A percentile compares a stretch with the other conserved stretches of the same genome.
Conservation (phyloP, 2,888 invertebrate genomes). For the Acanthococcus lagerstroemiae region DNA sequence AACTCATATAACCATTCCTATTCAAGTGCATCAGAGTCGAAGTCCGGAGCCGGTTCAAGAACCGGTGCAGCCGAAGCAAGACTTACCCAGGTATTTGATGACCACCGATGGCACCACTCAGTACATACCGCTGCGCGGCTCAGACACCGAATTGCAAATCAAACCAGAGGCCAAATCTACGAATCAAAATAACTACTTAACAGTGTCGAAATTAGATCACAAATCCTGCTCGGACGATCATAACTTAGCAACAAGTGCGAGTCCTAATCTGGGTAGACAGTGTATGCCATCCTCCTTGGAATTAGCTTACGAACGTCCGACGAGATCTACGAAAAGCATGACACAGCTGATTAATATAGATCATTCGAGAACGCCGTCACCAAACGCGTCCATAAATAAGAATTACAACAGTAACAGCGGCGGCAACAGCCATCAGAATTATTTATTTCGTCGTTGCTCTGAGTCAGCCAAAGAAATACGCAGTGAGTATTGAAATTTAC, state of each 20-base stretch:
- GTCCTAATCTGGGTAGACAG: slow-evolving; percentile 16
- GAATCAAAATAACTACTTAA: slow-evolving; percentile 18
- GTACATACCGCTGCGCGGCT: slow-evolving; percentile 12
- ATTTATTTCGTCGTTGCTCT: slow-evolving; percentile 50
- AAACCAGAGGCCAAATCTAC: neutral
- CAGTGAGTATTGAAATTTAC: slow-evolving; percentile 43
- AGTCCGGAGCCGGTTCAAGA: neutral
- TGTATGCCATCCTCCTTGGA: slow-evolving; percentile 2
- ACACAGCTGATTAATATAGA: slow-evolving; percentile 20
- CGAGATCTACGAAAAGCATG: slow-evolving; percentile 24
- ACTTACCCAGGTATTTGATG: slow-evolving; percentile 12
- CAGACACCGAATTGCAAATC: slow-evolving; percentile 7
- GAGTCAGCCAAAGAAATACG: slow-evolving; percentile 49
- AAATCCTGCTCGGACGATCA: slow-evolving; percentile 23
- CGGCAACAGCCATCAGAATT: neutral
- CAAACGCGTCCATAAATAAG: slow-evolving; percentile 1
- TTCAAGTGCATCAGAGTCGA: slow-evolving; percentile 17
- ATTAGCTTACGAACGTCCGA: neutral
- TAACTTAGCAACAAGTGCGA: neutral
- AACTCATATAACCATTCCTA: slow-evolving; percentile 17
- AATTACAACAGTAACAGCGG: neutral
- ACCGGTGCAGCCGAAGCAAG: neutral
- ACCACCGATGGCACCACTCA: slow-evolving; percentile 12
- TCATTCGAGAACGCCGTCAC: slow-evolving; percentile 19
- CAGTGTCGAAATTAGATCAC: slow-evolving; percentile 9